A percentile compares a stretch with the other conserved stretches of the same genome.
Evolutionary conservation across 2,888 invertebrate species (phyloP).

Genomic region (Cistogaster globosa): DNA sequence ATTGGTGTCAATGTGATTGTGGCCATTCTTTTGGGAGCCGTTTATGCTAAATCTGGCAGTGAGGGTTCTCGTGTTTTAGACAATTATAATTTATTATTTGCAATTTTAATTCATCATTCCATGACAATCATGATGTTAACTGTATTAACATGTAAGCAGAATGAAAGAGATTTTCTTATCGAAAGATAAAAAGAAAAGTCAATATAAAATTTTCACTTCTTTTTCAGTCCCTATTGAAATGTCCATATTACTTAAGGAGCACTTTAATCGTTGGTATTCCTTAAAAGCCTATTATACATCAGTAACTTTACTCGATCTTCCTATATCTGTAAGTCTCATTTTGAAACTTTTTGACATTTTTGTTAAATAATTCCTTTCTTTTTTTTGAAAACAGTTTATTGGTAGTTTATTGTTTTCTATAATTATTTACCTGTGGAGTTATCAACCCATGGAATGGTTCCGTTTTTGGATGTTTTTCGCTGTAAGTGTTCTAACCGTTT

Average conservation of each 20-base stretch:
- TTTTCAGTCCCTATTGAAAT: conserved; percentile 87
- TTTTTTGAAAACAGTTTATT: conserved; percentile 84
- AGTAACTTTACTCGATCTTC: conserved; percentile 90
- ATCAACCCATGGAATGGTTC: conserved; percentile 91
- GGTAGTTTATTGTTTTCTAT: conserved; percentile 88
- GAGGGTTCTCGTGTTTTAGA: conserved; percentile 91
- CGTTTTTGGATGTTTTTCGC: conserved; percentile 94
- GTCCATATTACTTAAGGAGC: conserved; percentile 91
- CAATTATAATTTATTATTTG: conserved; percentile 94
- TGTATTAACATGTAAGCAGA: conserved; percentile 90
- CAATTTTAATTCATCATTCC: conserved; percentile 96
- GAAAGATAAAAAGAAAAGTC: not conserved
- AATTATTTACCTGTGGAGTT: conserved; percentile 94
- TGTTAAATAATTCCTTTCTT: not conserved
- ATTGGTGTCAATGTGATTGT: conserved; percentile 89
- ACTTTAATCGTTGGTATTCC: conserved; percentile 95
- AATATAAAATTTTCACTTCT: too few species aligned
- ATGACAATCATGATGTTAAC: conserved; percentile 96
- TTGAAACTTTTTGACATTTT: not conserved
- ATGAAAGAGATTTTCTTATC: not conserved
- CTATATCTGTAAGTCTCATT: conserved; percentile 87
- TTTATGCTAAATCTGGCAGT: conserved; percentile 89
- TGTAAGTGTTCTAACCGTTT: conserved; percentile 91
- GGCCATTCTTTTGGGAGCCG: conserved; percentile 89
- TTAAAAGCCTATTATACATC: conserved; percentile 91